Percentiles rank a stretch among this genome's conserved stretches.
Conservation (phyloP, 2,888 invertebrate species). For the Ophioninae sp. region DNA sequence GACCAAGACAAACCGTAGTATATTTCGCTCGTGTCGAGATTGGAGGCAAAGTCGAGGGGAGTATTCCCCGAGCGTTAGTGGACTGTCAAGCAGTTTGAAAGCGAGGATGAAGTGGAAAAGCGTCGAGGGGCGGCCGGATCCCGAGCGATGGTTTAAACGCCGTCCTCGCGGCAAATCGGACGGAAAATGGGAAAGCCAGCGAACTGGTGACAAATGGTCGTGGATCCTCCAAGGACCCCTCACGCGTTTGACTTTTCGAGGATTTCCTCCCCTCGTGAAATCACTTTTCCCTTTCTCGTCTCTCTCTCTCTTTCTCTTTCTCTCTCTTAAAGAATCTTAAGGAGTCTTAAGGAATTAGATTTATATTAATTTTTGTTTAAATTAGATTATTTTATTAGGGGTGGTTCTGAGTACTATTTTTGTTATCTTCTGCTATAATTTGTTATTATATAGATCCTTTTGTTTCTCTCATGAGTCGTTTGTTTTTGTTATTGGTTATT, state of each 20-base stretch:
- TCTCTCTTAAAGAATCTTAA: too few relatives aligned
- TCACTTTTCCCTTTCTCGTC: conserved; percentile 45
- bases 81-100: conserved; percentile 50
- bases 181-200: conserved; percentile 81
- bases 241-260: conserved; percentile 42
- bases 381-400: too few relatives aligned
- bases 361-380: too few relatives aligned
- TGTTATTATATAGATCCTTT: too few relatives aligned
- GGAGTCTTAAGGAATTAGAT: too few relatives aligned
- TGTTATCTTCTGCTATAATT: too few relatives aligned
- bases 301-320: conserved; percentile 37
- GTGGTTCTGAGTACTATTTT: too few relatives aligned
- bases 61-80: conserved; percentile 16
- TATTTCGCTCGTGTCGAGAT: neutral
- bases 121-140: conserved; percentile 59
- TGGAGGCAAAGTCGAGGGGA: neutral
- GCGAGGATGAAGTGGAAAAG: conserved; percentile 63
- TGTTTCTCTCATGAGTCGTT: neutral
- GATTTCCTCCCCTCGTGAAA: conserved; percentile 45
- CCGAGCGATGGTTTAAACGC: conserved; percentile 68
- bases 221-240: conserved; percentile 63
- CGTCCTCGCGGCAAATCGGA: conserved; percentile 77
- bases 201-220: conserved; percentile 80
- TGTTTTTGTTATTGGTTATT: too few relatives aligned
- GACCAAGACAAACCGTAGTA: conserved; percentile 22